These are phyloP conservation scores for Numida meleagris DNA, from an alignment of 2,113 vertebrate genomes.

Conservation along the genomic window DNA sequence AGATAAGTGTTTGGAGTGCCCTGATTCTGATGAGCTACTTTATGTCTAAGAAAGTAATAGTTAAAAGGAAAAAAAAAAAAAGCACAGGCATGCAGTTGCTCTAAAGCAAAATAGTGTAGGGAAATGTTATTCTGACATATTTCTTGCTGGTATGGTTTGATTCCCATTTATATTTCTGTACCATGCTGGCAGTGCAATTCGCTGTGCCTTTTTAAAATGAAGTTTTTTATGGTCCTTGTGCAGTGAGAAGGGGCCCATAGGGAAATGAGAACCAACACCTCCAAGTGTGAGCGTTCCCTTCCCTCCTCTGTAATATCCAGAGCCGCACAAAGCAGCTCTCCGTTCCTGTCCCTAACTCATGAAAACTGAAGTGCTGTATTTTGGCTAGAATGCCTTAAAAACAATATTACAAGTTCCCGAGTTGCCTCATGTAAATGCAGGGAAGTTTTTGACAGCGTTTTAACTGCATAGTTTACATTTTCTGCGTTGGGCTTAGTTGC, in stretches of 20 bases:
- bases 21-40: neutral
- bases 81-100: neutral
- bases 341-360: neutral
- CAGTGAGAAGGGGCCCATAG: neutral
- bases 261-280: neutral
- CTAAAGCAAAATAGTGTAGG: neutral
- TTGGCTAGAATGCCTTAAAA: neutral
- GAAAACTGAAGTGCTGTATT: neutral
- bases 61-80: neutral
- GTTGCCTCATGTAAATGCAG: neutral
- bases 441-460: neutral
- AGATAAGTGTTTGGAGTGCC: neutral
- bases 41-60: neutral
- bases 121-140: neutral
- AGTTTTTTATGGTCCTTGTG: neutral
- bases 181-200: neutral
- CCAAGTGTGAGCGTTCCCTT: neutral
- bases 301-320: neutral
- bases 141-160: neutral
- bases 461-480: neutral
- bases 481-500: constrained; percentile 21
- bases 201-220: neutral
- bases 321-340: neutral
- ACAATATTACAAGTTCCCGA: neutral
- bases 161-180: neutral